Percentiles rank a stretch among this genome's conserved stretches.
phyloP scores from a whole-genome alignment of 2,888 invertebrate species.

The Tinea pellionella region DNA sequence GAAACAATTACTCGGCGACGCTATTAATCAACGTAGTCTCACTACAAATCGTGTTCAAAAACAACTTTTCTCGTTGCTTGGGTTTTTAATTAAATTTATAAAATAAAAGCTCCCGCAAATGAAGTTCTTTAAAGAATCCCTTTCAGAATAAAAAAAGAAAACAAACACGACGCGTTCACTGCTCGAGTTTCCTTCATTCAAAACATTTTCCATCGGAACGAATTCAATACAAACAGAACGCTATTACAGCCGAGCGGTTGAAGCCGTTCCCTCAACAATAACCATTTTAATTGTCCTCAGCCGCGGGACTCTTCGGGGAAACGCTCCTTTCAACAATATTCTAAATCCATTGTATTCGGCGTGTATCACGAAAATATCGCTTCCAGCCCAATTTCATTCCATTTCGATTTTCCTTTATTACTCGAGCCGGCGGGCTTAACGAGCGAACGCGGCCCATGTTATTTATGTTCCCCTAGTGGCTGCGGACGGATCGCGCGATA shows the following conservation, averaged over 20 bases:
- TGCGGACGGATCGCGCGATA: slow-evolving; percentile 63
- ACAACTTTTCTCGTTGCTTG: slow-evolving; percentile 19
- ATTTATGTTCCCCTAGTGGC: slow-evolving; percentile 68
- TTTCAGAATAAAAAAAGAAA: slow-evolving; percentile 42
- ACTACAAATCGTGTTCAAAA: slow-evolving; percentile 6
- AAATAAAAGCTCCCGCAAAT: slow-evolving; percentile 44
- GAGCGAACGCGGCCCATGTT: slow-evolving; percentile 61
- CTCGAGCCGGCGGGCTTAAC: slow-evolving; percentile 66
- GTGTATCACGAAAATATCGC: slow-evolving; percentile 63
- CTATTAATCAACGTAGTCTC: neutral
- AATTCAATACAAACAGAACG: slow-evolving; percentile 50
- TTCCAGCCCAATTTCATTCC: slow-evolving; percentile 67
- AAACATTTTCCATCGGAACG: slow-evolving; percentile 46
- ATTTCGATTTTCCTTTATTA: slow-evolving; percentile 71
- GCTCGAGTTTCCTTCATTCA: slow-evolving; percentile 45
- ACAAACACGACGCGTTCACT: slow-evolving; percentile 42
- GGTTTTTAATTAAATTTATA: slow-evolving; percentile 51
- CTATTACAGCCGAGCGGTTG: slow-evolving; percentile 34
- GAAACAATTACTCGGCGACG: slow-evolving; percentile 6
- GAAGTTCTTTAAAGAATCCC: slow-evolving; percentile 41
- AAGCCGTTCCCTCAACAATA: slow-evolving; percentile 44
- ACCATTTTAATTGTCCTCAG: slow-evolving; percentile 59
- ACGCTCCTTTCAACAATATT: slow-evolving; percentile 49
- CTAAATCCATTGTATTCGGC: slow-evolving; percentile 54
- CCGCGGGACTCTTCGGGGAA: slow-evolving; percentile 44